Evolutionary conservation across 2,797 vertebrate genomes (phyloP).

Genomic region (Hafferia zeledoni): DNA sequence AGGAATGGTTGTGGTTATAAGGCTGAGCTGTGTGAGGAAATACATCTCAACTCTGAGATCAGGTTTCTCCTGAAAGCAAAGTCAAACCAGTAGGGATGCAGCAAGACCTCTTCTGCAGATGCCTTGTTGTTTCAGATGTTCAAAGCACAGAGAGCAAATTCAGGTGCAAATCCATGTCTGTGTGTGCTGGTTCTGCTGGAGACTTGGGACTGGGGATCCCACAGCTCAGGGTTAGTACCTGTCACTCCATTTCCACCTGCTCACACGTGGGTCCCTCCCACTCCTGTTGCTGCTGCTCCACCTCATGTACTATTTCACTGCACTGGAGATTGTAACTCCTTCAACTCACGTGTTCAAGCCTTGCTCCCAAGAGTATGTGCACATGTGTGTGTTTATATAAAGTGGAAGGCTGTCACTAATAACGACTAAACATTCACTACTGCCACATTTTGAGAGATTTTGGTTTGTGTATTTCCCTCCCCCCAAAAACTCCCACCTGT

Average conservation of each 20-base stretch:
- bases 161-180: rapidly evolving
- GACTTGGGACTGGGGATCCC: background rate
- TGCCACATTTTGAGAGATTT: background rate
- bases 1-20: background rate
- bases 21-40: background rate
- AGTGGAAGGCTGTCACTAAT: background rate
- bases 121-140: background rate
- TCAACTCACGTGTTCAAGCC: background rate
- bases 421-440: background rate
- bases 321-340: background rate
- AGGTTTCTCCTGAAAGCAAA: background rate
- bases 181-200: background rate
- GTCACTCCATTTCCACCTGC: background rate
- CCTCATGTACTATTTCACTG: background rate
- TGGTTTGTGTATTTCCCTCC: background rate
- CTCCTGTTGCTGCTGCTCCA: background rate
- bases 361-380: background rate
- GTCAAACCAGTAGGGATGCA: background rate
- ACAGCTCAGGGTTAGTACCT: rapidly evolving
- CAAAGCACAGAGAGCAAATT: background rate
- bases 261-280: rapidly evolving
- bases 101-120: background rate
- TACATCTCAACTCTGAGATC: background rate
- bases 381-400: background rate
- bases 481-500: background rate